Evolutionary conservation across 2,888 invertebrate genomes (phyloP), one percentile per base, ranked within the genome.

Genomic region (Pterostichus madidus): DNA sequence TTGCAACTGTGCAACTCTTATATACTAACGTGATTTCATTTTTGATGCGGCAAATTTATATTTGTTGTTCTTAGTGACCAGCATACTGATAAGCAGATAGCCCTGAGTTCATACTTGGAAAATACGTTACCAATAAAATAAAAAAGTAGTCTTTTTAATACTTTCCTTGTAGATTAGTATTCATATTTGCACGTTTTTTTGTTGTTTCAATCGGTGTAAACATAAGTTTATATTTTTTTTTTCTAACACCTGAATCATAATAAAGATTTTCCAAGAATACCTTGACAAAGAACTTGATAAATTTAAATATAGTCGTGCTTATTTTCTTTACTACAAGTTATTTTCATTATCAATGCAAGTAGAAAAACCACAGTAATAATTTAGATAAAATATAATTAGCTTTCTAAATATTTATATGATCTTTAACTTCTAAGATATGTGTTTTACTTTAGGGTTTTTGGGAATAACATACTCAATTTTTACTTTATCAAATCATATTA

Each of bases 81-180:
- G 80, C 53, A 71, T 80, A 80, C 17, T 80, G 73, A 80, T 80
- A 56, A 68, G 53, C 35, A 53, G 71, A 73, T 80, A 71, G 35
- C 80, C 80, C 73, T 73, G 73, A 71, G 68, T 80, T 80, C 64
- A 53, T 11, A 3, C 35, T n/a, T 71, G 68, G 68, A 17, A 71
- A 71, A 44, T 71, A 71, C 68, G 44, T 11, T 71, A 15, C 15
- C 15, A 39, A 46, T 3, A 17, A 71, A 71, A 71, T 13, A 32
- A 68, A 44, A 68, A 11, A 71, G 17, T 44, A 5, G 15, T 44
- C 15, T 17, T 71, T 8, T 13, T 11, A 17, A 44, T 71, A 44
- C 44, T 71, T 71, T 71, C 68, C 68, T 15, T 8, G 4, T 44
- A 10, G n/a, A 2, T 24, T 24, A 2, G 24, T 24, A 46, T 15